A percentile compares a stretch with the other conserved stretches of the same genome.
Conservation (phyloP, 2,113 vertebrate genomes). For the Pyxicephalus adspersus region DNA sequence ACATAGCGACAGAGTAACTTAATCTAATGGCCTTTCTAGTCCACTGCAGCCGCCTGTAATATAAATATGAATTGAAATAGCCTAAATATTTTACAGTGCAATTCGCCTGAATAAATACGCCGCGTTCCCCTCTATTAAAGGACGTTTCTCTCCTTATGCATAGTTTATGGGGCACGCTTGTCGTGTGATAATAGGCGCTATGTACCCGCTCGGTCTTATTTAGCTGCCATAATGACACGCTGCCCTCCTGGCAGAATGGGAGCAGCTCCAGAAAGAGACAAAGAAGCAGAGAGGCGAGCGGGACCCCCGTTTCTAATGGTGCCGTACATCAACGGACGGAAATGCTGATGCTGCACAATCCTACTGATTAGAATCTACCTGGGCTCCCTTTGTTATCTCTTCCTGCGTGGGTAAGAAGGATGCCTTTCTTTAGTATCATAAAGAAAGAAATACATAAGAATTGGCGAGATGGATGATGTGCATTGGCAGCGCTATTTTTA, state of each 20-base stretch:
- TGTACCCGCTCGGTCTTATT: conserved; percentile 29
- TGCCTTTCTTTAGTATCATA: neutral
- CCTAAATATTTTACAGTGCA: conserved; percentile 38
- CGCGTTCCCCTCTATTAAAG: conserved; percentile 27
- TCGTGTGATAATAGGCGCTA: conserved; percentile 30
- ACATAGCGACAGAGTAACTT: neutral
- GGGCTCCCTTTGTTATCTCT: conserved; percentile 35
- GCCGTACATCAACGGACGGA: conserved; percentile 55
- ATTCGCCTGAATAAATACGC: conserved; percentile 30
- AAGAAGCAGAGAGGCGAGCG: neutral
- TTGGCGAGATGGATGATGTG: neutral
- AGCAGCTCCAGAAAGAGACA: conserved; percentile 58
- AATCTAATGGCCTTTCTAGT: conserved; percentile 19
- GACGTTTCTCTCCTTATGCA: conserved; percentile 11
- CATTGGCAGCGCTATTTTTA: too few relatives aligned
- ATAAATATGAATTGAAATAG: conserved; percentile 17
- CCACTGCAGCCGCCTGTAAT: neutral
- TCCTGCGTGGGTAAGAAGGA: conserved; percentile 52
- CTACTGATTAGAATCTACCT: conserved; percentile 42
- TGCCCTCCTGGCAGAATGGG: conserved; percentile 59
- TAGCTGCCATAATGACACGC: conserved; percentile 57
- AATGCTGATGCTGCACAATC: conserved; percentile 58
- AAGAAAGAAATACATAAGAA: neutral
- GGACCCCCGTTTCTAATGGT: conserved; percentile 44
- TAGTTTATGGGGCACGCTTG: conserved; percentile 31